These are phyloP conservation scores for Eumerus sabulonum DNA, from an alignment of 2,888 invertebrate species.

Conservation along the genomic window DNA sequence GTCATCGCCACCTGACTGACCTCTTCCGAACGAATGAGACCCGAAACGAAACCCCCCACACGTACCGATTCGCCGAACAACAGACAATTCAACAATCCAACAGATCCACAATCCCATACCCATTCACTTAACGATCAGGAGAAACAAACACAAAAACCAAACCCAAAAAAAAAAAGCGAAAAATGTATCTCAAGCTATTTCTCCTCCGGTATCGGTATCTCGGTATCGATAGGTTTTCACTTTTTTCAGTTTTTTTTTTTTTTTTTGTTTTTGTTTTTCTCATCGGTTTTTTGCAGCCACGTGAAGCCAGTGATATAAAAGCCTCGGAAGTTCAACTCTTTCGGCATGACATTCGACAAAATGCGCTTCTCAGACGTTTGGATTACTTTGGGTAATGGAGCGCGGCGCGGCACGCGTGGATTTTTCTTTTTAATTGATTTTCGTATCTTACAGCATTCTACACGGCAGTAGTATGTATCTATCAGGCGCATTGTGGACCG, in stretches of 20 bases:
- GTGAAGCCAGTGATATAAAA: constrained; percentile 61
- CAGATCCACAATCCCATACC: constrained; percentile 32
- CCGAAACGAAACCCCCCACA: constrained; percentile 23
- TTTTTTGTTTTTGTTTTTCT: constrained; percentile 52
- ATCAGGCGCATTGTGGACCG: constrained; percentile 42
- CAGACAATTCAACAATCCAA: constrained; percentile 15
- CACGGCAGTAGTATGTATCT: constrained; percentile 37
- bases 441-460: constrained; percentile 47
- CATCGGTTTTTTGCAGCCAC: constrained; percentile 50
- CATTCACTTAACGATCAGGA: constrained; percentile 55
- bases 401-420: constrained; percentile 1
- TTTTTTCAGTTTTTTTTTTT: constrained; percentile 56
- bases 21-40: no score
- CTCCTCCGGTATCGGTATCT: constrained; percentile 63
- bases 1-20: constrained; percentile 3
- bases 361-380: constrained; percentile 66
- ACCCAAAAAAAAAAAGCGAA: no score
- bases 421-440: constrained; percentile 22
- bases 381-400: constrained; percentile 62
- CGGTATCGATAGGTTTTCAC: constrained; percentile 67
- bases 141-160: constrained; percentile 34
- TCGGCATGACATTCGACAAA: constrained; percentile 63
- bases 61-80: constrained; percentile 3
- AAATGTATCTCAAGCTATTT: constrained; percentile 58
- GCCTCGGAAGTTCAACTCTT: constrained; percentile 63